Evolutionary conservation across 2,797 vertebrate genomes (phyloP).

Genomic region (Cossypha niveicapilla): DNA sequence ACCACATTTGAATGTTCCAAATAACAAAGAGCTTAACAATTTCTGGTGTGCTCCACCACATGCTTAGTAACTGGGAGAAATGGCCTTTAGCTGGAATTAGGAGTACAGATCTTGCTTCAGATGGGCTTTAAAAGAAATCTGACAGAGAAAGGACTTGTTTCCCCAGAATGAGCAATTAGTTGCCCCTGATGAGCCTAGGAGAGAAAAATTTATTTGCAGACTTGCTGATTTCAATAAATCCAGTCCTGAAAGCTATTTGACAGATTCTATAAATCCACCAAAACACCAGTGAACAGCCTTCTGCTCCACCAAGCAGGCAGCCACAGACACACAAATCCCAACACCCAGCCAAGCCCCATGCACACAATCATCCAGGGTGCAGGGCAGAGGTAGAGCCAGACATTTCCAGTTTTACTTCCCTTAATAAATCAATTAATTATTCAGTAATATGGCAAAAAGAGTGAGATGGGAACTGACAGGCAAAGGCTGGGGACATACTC

Average conservation of each 20-base stretch:
- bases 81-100: not conserved
- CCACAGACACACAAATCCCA: not conserved
- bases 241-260: not conserved
- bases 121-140: not conserved
- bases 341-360: fast-evolving
- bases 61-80: not conserved
- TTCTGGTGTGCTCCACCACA: not conserved
- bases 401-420: not conserved
- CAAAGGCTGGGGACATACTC: not conserved
- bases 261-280: not conserved
- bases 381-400: not conserved
- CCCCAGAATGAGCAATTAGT: not conserved
- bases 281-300: not conserved
- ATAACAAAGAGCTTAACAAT: not conserved
- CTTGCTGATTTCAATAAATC: not conserved
- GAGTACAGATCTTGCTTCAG: not conserved
- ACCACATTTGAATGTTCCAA: not conserved
- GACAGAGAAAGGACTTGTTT: not conserved
- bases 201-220: not conserved
- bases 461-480: not conserved
- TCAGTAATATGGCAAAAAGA: not conserved
- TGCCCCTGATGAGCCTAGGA: not conserved
- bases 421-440: not conserved
- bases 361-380: not conserved
- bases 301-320: not conserved